These are phyloP conservation scores for Polia nebulosa DNA, from an alignment of 2,888 invertebrate species.

Conservation along the genomic window DNA sequence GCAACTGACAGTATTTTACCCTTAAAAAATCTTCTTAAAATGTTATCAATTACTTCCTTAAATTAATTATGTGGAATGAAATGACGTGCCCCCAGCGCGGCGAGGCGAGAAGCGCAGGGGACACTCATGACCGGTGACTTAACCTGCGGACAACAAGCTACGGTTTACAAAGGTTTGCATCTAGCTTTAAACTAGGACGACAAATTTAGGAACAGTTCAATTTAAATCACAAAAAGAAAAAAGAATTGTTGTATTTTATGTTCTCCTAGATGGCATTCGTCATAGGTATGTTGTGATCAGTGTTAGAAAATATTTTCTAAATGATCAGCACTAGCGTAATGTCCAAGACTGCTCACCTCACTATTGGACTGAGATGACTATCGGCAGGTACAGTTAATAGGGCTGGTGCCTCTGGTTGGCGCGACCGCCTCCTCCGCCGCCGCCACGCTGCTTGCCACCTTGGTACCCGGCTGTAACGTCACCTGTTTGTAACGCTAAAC, in stretches of 20 bases:
- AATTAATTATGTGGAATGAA: slow-evolving; percentile 90
- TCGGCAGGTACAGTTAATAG: slow-evolving; percentile 92
- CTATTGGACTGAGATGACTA: slow-evolving; percentile 89
- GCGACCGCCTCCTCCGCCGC: slow-evolving; percentile 93
- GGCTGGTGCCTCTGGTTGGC: slow-evolving; percentile 97
- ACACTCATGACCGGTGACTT: slow-evolving; percentile 89
- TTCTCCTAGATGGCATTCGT: slow-evolving; percentile 14
- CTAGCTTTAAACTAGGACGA: slow-evolving; percentile 8
- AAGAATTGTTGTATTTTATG: background rate
- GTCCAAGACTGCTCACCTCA: slow-evolving; percentile 78
- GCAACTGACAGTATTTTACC: slow-evolving; percentile 85
- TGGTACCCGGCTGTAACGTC: slow-evolving; percentile 92
- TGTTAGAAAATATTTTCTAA: slow-evolving; percentile 2
- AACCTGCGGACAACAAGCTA: slow-evolving; percentile 82
- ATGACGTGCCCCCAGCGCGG: slow-evolving; percentile 88
- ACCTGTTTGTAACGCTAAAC: slow-evolving; percentile 62
- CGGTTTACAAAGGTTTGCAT: slow-evolving; percentile 33
- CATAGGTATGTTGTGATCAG: slow-evolving; percentile 2
- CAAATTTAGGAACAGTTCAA: slow-evolving; percentile 5
- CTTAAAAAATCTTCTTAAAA: slow-evolving; percentile 88
- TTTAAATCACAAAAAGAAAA: slow-evolving; percentile 2
- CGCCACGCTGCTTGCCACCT: slow-evolving; percentile 96
- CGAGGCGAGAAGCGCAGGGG: slow-evolving; percentile 80
- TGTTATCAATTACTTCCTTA: slow-evolving; percentile 86
- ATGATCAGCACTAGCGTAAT: slow-evolving; percentile 24